Evolutionary conservation across 2,888 invertebrate species (phyloP).

Genomic region (Agapostemon virescens): DNA sequence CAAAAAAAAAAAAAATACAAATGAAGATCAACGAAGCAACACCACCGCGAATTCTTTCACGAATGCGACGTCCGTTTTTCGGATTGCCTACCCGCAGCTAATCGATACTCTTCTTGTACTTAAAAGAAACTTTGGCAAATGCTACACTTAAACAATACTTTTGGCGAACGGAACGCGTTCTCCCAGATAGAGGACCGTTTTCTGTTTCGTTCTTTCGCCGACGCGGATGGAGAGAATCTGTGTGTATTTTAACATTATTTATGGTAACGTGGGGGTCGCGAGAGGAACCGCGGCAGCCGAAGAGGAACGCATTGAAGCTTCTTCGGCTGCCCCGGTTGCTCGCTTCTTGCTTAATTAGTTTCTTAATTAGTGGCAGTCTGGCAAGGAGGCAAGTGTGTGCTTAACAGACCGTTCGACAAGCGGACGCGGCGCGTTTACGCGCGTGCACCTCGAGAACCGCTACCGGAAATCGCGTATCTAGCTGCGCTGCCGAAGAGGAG

Average conservation of each 20-base stretch:
- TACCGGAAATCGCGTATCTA: constrained; percentile 2
- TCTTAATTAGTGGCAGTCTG: constrained; percentile 69
- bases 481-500: not conserved
- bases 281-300: constrained; percentile 18
- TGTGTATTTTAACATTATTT: constrained; percentile 35
- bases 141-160: constrained; percentile 60
- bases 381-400: constrained; percentile 63
- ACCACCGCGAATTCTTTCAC: constrained; percentile 16
- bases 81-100: constrained; percentile 16
- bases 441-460: not conserved
- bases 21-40: too few species aligned
- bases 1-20: not conserved
- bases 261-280: constrained; percentile 43
- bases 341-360: constrained; percentile 36
- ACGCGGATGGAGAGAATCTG: constrained; percentile 20
- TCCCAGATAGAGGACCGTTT: constrained; percentile 20
- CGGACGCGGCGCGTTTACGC: constrained; percentile 36
- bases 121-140: constrained; percentile 69
- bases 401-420: constrained; percentile 51
- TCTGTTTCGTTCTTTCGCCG: constrained; percentile 31
- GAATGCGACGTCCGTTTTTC: constrained; percentile 3
- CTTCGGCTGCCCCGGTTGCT: constrained; percentile 27
- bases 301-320: not conserved
- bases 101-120: constrained; percentile 47
- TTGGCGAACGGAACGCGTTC: constrained; percentile 59